Evolutionary conservation across 1,140 invertebrate genomes (phyloP).

Genomic region (Xylocopa sonorina): DNA sequence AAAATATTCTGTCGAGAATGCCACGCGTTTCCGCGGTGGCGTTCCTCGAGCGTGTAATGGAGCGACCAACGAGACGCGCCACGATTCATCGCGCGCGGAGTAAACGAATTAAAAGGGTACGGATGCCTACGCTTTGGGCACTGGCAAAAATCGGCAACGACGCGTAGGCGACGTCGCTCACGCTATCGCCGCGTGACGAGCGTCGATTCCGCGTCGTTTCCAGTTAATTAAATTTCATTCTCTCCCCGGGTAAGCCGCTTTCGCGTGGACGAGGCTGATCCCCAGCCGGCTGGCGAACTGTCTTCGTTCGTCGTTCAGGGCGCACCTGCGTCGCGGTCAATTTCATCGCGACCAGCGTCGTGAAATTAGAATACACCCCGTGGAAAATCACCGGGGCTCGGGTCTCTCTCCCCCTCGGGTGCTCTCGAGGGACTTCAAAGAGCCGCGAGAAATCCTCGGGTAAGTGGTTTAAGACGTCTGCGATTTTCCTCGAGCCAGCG

Average conservation of each 20-base stretch:
- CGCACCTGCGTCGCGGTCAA: conserved; percentile 44
- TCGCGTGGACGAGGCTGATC: conserved; percentile 55
- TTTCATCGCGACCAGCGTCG: conserved; percentile 53
- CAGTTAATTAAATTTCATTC: conserved; percentile 76
- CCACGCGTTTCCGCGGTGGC: too few species aligned
- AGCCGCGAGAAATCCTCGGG: conserved; percentile 57
- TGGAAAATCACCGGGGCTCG: conserved; percentile 54
- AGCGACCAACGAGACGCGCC: too few species aligned
- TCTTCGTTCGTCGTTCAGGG: conserved; percentile 11
- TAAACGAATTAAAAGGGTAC: too few species aligned
- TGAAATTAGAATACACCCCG: conserved; percentile 66
- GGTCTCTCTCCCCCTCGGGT: too few species aligned
- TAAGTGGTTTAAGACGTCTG: conserved; percentile 63
- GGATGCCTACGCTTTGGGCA: too few species aligned
- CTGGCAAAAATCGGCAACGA: background rate
- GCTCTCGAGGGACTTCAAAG: conserved; percentile 61
- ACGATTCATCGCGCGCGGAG: too few species aligned
- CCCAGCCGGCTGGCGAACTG: conserved; percentile 58
- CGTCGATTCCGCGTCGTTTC: conserved; percentile 69
- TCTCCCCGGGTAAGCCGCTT: conserved; percentile 61
- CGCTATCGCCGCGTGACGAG: conserved; percentile 57
- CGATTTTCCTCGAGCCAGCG: conserved; percentile 19
- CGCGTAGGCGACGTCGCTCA: conserved; percentile 9
- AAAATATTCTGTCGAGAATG: too few species aligned
- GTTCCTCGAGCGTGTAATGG: too few species aligned